phyloP scores from a whole-genome alignment of 2,888 invertebrate genomes.

The Phanerotoma sp. region DNA sequence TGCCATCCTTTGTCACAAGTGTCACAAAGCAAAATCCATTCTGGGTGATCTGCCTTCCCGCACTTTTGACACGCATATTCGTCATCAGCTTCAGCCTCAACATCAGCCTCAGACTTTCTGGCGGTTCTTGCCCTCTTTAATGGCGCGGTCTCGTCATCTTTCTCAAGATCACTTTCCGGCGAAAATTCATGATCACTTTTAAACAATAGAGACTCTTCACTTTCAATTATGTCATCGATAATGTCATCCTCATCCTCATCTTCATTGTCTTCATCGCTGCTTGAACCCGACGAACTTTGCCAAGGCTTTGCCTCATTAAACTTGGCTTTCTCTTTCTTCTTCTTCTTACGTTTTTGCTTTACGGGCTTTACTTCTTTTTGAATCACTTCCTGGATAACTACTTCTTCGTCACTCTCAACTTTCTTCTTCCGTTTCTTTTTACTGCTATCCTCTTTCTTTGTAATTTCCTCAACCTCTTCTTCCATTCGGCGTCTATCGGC shows the following conservation, averaged over 20 bases:
- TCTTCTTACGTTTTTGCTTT: conserved; percentile 49
- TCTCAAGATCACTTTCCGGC: conserved; percentile 82
- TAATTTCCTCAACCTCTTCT: conserved; percentile 70
- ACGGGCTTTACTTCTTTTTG: conserved; percentile 45
- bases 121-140: conserved; percentile 82
- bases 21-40: conserved; percentile 97
- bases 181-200: conserved; percentile 93
- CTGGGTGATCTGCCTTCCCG: conserved; percentile 88
- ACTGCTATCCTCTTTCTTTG: conserved; percentile 37
- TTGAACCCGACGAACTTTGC: conserved; percentile 64
- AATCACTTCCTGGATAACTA: conserved; percentile 13
- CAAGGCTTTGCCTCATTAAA: conserved; percentile 63
- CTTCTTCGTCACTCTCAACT: conserved; percentile 34
- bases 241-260: conserved; percentile 58
- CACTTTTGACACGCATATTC: conserved; percentile 89
- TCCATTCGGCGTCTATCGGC: conserved; percentile 75
- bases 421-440: conserved; percentile 36
- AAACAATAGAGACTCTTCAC: conserved; percentile 59
- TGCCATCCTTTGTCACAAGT: conserved; percentile 97
- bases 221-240: conserved; percentile 57
- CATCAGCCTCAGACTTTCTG: conserved; percentile 63
- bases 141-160: conserved; percentile 72
- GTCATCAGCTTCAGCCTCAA: conserved; percentile 55
- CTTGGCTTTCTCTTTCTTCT: conserved; percentile 50
- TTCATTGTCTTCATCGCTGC: conserved; percentile 52